phyloP scores from a whole-genome alignment of 2,113 vertebrate genomes.

The Callaeas wilsoni region DNA sequence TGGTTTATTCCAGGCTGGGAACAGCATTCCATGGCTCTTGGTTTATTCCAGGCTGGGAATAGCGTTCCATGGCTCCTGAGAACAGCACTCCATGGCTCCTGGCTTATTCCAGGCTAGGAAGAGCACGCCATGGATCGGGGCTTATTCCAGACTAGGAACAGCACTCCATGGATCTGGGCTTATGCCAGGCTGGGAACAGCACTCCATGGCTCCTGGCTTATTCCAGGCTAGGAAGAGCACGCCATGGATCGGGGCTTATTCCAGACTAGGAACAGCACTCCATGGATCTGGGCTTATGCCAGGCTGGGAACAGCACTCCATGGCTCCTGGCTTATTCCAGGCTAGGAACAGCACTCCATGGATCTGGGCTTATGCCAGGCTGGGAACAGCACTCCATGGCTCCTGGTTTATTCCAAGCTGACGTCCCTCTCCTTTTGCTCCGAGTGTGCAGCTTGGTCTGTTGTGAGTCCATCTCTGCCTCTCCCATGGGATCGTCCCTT shows the following conservation, averaged over 20 bases:
- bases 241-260: not conserved
- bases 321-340: not conserved
- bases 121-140: fast-evolving
- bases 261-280: not conserved
- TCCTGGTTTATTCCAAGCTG: not conserved
- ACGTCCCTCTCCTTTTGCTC: not conserved
- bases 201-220: fast-evolving
- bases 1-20: not conserved
- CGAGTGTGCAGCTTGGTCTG: not conserved
- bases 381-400: not conserved
- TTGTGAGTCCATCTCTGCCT: fast-evolving
- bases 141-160: fast-evolving
- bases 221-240: not conserved
- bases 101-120: not conserved
- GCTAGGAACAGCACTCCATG: not conserved
- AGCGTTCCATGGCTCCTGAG: no score
- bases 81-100: no score
- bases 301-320: not conserved
- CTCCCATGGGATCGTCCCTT: not conserved
- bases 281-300: no score
- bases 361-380: not conserved
- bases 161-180: fast-evolving
- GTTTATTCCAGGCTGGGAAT: not conserved
- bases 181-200: not conserved
- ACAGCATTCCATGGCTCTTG: not conserved